A percentile compares a stretch with the other conserved stretches of the same genome.
phyloP scores from a whole-genome alignment of 2,113 vertebrate genomes.

The Acinonyx jubatus region DNA sequence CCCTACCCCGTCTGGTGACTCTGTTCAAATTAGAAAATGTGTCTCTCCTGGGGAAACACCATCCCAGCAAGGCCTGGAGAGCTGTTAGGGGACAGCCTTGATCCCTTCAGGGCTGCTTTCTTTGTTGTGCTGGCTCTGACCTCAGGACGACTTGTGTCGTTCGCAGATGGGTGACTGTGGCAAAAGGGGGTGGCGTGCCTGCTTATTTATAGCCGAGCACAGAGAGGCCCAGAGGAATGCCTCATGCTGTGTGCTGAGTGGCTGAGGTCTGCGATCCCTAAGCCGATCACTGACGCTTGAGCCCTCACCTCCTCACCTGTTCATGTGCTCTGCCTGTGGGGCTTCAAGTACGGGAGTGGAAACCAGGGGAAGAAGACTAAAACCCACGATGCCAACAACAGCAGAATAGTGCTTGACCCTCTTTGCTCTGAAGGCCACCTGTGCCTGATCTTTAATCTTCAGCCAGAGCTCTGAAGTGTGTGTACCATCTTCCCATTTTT shows the following conservation, averaged over 20 bases:
- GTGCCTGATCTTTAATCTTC: not conserved
- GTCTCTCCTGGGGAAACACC: not conserved
- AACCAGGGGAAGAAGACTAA: not conserved
- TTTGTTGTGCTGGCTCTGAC: not conserved
- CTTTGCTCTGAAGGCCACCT: not conserved
- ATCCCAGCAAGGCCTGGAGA: not conserved
- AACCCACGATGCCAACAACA: accelerated
- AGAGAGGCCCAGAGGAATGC: not conserved
- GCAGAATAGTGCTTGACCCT: not conserved
- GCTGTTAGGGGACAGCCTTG: not conserved
- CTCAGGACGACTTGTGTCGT: not conserved
- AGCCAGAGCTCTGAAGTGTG: not conserved
- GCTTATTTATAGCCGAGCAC: not conserved
- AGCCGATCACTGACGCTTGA: not conserved
- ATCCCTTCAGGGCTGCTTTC: not conserved
- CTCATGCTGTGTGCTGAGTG: not conserved
- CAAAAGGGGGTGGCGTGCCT: not conserved
- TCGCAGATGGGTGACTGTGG: not conserved
- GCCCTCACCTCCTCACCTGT: not conserved
- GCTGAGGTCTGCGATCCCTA: not conserved
- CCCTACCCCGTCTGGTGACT: not conserved
- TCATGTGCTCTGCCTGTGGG: not conserved
- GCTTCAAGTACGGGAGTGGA: not conserved
- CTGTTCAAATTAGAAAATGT: not conserved
- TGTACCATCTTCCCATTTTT: not conserved